These are phyloP conservation scores for Epinephelus coioides DNA, from an alignment of 2,797 vertebrate species.

Conservation along the genomic window DNA sequence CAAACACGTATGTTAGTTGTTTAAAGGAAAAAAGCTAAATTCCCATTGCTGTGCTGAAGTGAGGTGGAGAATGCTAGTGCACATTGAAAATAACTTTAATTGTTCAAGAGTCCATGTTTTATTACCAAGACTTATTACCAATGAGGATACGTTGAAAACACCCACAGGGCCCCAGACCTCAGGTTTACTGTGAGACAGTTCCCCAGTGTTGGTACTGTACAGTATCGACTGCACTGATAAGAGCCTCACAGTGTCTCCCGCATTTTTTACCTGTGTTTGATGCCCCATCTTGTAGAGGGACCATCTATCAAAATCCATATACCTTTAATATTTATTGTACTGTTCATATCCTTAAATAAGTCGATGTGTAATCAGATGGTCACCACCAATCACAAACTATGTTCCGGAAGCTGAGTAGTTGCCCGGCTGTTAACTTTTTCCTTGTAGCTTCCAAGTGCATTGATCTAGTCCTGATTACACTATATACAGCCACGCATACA, in stretches of 20 bases:
- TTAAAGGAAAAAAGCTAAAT: too few relatives aligned
- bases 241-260: too few relatives aligned
- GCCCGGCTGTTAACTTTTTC: neutral
- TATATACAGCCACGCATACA: neutral
- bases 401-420: neutral
- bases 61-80: neutral
- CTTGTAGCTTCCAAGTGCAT: neutral
- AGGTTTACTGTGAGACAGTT: neutral
- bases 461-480: conserved; percentile 14
- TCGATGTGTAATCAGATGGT: neutral
- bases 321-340: neutral
- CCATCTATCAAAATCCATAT: too few relatives aligned
- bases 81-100: neutral
- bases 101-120: neutral
- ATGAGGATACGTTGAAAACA: neutral
- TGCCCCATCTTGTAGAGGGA: too few relatives aligned
- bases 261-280: neutral
- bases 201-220: too few relatives aligned
- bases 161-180: neutral
- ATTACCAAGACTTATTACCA: neutral
- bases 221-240: neutral
- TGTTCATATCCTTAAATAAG: neutral
- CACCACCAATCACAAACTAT: conserved; percentile 1
- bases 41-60: too few relatives aligned
- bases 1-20: too few relatives aligned